phyloP scores from a whole-genome alignment of 2,113 vertebrate genomes.

The Sinosuthora webbiana region DNA sequence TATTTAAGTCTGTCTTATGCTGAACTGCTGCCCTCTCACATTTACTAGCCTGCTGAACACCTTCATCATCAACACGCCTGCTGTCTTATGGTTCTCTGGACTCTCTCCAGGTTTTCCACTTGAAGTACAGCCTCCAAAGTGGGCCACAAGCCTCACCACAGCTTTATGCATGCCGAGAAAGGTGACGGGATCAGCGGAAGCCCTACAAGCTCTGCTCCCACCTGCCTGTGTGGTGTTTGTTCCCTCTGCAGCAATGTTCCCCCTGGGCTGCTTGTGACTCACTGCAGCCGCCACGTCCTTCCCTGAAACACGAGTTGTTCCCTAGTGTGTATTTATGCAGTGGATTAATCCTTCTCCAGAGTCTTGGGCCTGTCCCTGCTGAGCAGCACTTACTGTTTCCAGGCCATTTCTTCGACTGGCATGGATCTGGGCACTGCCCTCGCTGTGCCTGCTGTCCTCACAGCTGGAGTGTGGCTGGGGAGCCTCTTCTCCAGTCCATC shows the following conservation, averaged over 20 bases:
- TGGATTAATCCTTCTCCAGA: not conserved
- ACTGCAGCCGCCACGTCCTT: not conserved
- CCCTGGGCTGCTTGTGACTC: not conserved
- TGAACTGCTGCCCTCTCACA: not conserved
- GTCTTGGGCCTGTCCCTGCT: not conserved
- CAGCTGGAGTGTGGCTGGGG: not conserved
- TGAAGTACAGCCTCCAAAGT: not conserved
- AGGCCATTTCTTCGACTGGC: not conserved
- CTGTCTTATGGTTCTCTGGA: not conserved
- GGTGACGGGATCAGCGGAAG: not conserved
- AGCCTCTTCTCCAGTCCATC: not conserved
- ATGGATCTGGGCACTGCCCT: rapidly evolving
- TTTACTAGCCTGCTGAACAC: not conserved
- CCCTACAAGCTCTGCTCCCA: not conserved
- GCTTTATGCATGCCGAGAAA: not conserved
- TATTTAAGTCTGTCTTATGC: not conserved
- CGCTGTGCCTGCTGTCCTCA: rapidly evolving
- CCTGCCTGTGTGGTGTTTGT: not conserved
- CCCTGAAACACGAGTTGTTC: not conserved
- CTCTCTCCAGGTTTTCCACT: not conserved
- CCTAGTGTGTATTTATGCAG: not conserved
- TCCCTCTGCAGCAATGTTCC: not conserved
- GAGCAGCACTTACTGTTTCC: not conserved
- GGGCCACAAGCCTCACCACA: not conserved
- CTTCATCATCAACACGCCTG: not conserved